Percentiles rank a stretch among this genome's conserved stretches.
phyloP scores from a whole-genome alignment of 2,888 invertebrate species.

The Drosophila meridionalis region DNA sequence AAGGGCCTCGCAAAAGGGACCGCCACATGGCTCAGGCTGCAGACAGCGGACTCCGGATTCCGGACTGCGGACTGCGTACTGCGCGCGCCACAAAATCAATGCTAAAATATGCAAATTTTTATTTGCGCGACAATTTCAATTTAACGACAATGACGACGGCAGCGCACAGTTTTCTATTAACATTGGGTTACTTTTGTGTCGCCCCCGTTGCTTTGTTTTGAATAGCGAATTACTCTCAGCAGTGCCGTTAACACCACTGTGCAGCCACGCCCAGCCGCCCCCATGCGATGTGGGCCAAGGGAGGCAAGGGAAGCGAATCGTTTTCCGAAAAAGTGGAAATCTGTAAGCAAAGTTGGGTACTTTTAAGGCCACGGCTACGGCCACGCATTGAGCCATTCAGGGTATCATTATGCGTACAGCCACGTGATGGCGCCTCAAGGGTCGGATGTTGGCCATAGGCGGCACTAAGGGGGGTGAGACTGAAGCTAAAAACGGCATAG shows the following conservation, averaged over 20 bases:
- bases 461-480: background rate
- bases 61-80: background rate
- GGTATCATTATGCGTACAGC: constrained; percentile 75
- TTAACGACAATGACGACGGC: constrained; percentile 67
- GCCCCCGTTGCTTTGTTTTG: constrained; percentile 38
- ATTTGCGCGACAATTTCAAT: constrained; percentile 83
- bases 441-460: constrained; percentile 2
- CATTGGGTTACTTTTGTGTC: constrained; percentile 53
- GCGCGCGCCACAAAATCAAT: constrained; percentile 63
- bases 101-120: constrained; percentile 84
- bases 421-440: constrained; percentile 72
- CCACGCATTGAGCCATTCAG: constrained; percentile 72
- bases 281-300: constrained; percentile 18
- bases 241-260: constrained; percentile 81
- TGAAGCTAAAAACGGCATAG: background rate
- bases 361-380: constrained; percentile 31
- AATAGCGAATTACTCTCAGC: constrained; percentile 78
- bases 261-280: constrained; percentile 16
- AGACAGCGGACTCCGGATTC: background rate
- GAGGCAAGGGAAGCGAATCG: constrained; percentile 47
- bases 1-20: constrained; percentile 37
- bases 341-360: constrained; percentile 58
- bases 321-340: constrained; percentile 66
- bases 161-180: constrained; percentile 72
- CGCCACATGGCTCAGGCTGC: background rate